phyloP scores from a whole-genome alignment of 2,888 invertebrate species.

The Spialia ferax region DNA sequence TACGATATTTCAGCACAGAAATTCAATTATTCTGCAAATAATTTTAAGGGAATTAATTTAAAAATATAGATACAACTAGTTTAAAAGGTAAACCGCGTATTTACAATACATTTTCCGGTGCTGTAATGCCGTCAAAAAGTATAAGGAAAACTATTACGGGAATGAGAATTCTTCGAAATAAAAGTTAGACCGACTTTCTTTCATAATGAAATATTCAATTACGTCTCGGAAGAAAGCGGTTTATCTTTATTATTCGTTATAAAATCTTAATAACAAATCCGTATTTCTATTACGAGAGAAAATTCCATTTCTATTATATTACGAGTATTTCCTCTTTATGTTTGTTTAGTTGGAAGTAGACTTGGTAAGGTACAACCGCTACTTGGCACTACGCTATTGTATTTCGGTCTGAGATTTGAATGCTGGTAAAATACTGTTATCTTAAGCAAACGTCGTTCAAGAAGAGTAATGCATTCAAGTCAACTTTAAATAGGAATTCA shows the following conservation, averaged over 20 bases:
- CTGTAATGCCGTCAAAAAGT: too few species aligned
- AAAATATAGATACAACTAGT: too few species aligned
- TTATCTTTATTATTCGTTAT: not conserved
- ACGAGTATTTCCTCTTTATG: not conserved
- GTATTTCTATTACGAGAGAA: not conserved
- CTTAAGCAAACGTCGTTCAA: too few species aligned
- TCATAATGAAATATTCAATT: slow-evolving; percentile 3
- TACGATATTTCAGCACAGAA: not conserved
- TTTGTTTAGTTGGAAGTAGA: not conserved
- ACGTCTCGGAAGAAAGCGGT: not conserved
- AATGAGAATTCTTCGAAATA: not conserved
- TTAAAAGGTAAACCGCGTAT: too few species aligned
- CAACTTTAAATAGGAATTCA: too few species aligned
- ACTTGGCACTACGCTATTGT: too few species aligned
- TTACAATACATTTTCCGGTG: too few species aligned
- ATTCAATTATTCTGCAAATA: not conserved
- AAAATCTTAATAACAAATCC: not conserved
- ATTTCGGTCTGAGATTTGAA: too few species aligned
- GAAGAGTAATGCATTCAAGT: too few species aligned
- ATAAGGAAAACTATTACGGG: not conserved
- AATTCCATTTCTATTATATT: not conserved
- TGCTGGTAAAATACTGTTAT: too few species aligned
- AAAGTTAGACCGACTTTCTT: not conserved
- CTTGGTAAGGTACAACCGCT: too few species aligned
- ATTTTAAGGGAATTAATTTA: too few species aligned